Evolutionary conservation across 2,888 invertebrate species (phyloP), one percentile per base, ranked within the genome.

Genomic region (Harpagoxenus sublaevis): DNA sequence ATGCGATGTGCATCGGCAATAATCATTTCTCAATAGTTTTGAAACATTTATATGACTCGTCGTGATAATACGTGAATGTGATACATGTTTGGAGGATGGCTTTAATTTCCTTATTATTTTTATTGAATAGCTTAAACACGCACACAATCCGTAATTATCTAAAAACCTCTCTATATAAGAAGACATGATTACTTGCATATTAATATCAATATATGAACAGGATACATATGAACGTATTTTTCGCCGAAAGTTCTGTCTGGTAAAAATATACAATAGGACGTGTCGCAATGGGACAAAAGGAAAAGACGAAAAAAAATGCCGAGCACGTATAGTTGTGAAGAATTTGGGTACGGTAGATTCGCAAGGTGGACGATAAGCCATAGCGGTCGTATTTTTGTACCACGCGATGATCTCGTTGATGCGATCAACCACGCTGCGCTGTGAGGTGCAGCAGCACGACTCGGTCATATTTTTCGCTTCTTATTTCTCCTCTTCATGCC

Each of bases 381-480:
- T 86, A 83, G 81, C 84, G 68, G 85, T 83, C 84, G 62, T 84
- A 85, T 82, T 62, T 75, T 92, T 91, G 91, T 93, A 94, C 87
- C 87, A 91, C 10, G 89, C 90, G 89, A 94, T 93, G 84, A 94
- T 93, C 79, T 89, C 90, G 78, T 92, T 92, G 90, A 94, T 93
- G 83, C 93, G 91, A 81, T 94, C 93, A 78, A 91, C 87, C 70
- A 93, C 88, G 83, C 86, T 89, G 57, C 84, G 89, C 83, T 84
- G 89, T 65, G 86, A 57, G 75, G 86, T 62, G 79, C 87, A 89
- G 78, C 86, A 83, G 84, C 83, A 85, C 31, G 60, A 62, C 81
- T 90, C 85, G 71, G 12, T 84, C 83, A 77, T 86, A 81, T 83
- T 31, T 73, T 62, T 57, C 48, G 31, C 39, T 18, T 86, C 60